These are phyloP conservation scores for Ophonus ardosiacus DNA, from an alignment of 2,888 invertebrate species.

Conservation along the genomic window DNA sequence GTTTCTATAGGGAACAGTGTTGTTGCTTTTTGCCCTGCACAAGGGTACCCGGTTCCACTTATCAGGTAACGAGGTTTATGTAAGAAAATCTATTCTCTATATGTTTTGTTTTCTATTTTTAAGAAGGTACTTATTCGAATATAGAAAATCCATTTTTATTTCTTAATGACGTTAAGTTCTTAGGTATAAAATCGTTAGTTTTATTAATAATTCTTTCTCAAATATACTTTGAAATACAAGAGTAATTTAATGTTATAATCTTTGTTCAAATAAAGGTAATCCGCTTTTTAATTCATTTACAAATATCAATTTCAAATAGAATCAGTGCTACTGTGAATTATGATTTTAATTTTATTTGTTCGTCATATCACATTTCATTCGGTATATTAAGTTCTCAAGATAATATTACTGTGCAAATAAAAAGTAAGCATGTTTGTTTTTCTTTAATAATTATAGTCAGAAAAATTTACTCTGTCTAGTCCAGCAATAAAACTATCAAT, in stretches of 20 bases:
- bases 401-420: background rate
- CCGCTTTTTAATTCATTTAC: background rate
- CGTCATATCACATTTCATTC: background rate
- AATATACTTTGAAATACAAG: background rate
- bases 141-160: background rate
- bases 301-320: background rate
- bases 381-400: background rate
- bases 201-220: background rate
- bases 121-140: background rate
- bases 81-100: background rate
- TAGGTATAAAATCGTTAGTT: background rate
- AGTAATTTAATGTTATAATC: background rate
- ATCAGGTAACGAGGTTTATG: constrained; percentile 81
- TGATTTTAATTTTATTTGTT: background rate
- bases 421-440: background rate
- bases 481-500: no score
- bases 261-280: background rate
- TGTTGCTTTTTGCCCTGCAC: constrained; percentile 84
- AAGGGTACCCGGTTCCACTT: constrained; percentile 85
- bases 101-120: background rate
- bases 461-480: no score
- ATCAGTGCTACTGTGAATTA: background rate
- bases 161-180: background rate
- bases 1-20: constrained; percentile 72
- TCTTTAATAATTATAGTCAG: background rate